These are phyloP conservation scores for Aphelenchoides fujianensis DNA, from an alignment of 1,140 invertebrate genomes.

Conservation along the genomic window DNA sequence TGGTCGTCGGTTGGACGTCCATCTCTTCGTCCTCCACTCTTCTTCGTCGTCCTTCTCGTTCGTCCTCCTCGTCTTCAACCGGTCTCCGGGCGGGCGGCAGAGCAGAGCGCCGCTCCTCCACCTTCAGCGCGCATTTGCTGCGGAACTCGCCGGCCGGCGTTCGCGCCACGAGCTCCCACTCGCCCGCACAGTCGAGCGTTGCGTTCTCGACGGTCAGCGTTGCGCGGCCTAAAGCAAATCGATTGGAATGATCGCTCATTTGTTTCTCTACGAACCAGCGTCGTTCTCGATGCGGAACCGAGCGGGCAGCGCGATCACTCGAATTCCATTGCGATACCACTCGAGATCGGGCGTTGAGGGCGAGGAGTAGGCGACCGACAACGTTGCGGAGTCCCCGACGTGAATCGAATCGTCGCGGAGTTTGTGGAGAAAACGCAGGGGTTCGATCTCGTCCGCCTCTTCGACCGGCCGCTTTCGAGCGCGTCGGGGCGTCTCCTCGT, in stretches of 20 bases:
- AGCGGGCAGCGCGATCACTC: not conserved
- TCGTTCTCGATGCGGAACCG: not conserved
- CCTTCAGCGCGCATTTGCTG: not conserved
- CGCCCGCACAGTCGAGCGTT: not conserved
- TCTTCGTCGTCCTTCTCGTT: conserved; percentile 2
- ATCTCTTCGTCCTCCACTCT: not conserved
- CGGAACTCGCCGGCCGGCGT: not conserved
- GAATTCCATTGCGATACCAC: conserved; percentile 10
- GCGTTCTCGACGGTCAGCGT: not conserved
- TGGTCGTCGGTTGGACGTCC: too few relatives aligned
- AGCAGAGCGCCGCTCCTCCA: not conserved
- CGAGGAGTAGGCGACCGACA: conserved; percentile 4
- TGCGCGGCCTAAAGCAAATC: not conserved
- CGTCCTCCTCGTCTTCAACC: not conserved
- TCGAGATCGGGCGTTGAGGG: not conserved
- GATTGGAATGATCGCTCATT: not conserved
- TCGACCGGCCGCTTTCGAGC: not conserved
- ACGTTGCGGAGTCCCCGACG: conserved; percentile 6
- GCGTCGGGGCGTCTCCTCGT: conserved; percentile 2
- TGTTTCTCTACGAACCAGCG: not conserved
- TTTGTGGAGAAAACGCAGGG: conserved; percentile 11
- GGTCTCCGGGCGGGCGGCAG: not conserved
- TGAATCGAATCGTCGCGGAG: conserved; percentile 12
- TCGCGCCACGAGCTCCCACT: not conserved
- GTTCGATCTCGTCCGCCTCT: conserved; percentile 9